phyloP scores from a whole-genome alignment of 2,888 invertebrate genomes.

The Coelogynopora nodosa region DNA sequence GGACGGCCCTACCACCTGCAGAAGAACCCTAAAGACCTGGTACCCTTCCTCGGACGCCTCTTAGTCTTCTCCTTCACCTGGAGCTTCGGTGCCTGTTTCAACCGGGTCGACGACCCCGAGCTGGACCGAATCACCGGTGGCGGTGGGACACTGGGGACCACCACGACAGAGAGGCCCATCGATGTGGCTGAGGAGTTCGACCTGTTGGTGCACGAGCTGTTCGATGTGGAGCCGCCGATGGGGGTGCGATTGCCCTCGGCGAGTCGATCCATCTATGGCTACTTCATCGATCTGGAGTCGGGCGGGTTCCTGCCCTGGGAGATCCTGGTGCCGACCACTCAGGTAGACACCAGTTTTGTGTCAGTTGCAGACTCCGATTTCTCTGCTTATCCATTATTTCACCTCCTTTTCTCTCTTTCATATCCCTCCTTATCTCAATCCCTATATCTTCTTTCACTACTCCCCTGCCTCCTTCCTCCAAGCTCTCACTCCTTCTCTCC shows the following conservation, averaged over 20 bases:
- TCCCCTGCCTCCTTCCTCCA: too few species aligned
- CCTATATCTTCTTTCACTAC: too few species aligned
- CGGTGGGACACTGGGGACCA: slow-evolving; percentile 51
- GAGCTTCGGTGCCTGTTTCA: slow-evolving; percentile 60
- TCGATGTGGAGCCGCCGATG: slow-evolving; percentile 59
- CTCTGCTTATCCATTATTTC: too few species aligned
- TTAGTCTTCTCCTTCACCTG: slow-evolving; percentile 61
- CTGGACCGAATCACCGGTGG: slow-evolving; percentile 45
- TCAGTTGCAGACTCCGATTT: too few species aligned
- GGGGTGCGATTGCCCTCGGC: slow-evolving; percentile 60
- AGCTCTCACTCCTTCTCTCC: too few species aligned
- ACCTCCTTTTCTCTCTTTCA: too few species aligned
- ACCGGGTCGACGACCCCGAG: slow-evolving; percentile 58
- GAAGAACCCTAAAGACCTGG: slow-evolving; percentile 56
- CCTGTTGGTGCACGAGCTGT: slow-evolving; percentile 58
- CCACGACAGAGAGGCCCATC: slow-evolving; percentile 59
- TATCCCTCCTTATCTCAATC: too few species aligned
- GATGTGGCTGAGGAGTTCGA: slow-evolving; percentile 61
- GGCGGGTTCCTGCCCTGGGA: slow-evolving; percentile 60
- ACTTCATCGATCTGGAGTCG: slow-evolving; percentile 60
- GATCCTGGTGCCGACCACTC: slow-evolving; percentile 57
- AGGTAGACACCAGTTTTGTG: too few species aligned
- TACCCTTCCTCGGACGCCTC: slow-evolving; percentile 57
- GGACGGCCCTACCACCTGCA: slow-evolving; percentile 53
- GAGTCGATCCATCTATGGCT: slow-evolving; percentile 58